Percentiles rank a stretch among this genome's conserved stretches.
These are phyloP conservation scores for Carlito syrichta DNA, from an alignment of 2,113 vertebrate genomes.

Conservation along the genomic window DNA sequence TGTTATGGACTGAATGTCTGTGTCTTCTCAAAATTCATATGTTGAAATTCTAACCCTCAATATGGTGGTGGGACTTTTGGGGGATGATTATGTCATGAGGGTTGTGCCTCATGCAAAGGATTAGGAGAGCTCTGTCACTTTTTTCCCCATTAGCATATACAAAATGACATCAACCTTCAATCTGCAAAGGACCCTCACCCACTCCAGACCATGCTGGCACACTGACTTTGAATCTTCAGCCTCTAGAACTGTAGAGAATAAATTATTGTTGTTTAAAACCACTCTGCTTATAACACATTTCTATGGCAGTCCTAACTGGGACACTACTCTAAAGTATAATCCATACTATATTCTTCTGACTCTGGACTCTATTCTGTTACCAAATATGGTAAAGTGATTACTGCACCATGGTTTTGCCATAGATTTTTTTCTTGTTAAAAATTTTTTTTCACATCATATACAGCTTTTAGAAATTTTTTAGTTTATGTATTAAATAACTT, in stretches of 20 bases:
- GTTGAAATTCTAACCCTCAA: neutral
- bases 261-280: no score
- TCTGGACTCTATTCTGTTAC: neutral
- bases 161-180: neutral
- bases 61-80: neutral
- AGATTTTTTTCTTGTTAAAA: neutral
- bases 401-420: neutral
- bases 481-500: neutral
- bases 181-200: neutral
- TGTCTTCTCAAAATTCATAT: neutral
- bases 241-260: no score
- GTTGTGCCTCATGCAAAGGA: neutral
- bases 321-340: neutral
- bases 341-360: neutral
- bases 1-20: no score
- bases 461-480: neutral
- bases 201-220: neutral
- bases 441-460: neutral
- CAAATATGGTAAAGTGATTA: neutral
- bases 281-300: neutral
- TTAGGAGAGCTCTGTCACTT: no score
- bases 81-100: neutral
- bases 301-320: neutral
- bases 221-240: neutral
- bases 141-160: neutral